Conservation (phyloP, 2,888 invertebrate species). For the Thysanoteuthis rhombus region DNA sequence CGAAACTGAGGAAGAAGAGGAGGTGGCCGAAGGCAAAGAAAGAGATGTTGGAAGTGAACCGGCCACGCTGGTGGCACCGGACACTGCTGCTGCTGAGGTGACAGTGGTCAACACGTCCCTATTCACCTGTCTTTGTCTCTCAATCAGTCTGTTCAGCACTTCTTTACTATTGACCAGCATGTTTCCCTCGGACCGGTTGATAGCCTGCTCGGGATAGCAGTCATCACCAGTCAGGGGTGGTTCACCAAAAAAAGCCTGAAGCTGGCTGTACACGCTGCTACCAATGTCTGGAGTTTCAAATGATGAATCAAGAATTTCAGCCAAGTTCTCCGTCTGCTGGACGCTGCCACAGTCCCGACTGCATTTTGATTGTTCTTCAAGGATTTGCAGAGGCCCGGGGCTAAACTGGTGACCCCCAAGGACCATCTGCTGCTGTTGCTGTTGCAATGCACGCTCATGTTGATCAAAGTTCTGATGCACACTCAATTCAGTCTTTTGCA, state of each 20-base stretch:
- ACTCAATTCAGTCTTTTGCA: slow-evolving; percentile 72
- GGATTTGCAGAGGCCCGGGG: slow-evolving; percentile 30
- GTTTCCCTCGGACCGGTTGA: slow-evolving; percentile 14
- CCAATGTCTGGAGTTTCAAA: not conserved
- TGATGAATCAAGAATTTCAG: not conserved
- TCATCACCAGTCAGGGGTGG: not conserved
- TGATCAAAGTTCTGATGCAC: slow-evolving; percentile 56
- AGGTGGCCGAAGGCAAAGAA: not conserved
- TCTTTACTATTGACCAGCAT: slow-evolving; percentile 14
- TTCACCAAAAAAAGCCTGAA: not conserved
- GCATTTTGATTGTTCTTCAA: slow-evolving; percentile 13
- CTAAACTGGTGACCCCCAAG: not conserved
- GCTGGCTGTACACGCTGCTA: not conserved
- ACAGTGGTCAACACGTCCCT: slow-evolving; percentile 33
- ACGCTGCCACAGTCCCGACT: not conserved
- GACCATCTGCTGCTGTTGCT: slow-evolving; percentile 36
- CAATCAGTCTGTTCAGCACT: not conserved
- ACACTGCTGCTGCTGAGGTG: slow-evolving; percentile 43
- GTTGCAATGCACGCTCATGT: slow-evolving; percentile 37
- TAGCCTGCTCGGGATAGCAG: not conserved
- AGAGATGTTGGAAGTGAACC: not conserved
- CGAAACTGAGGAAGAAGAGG: not conserved
- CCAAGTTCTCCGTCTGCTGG: not conserved
- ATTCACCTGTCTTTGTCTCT: slow-evolving; percentile 36
- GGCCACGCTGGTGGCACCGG: slow-evolving; percentile 32